Evolutionary conservation across 1,140 invertebrate genomes (phyloP), one percentile per base, ranked within the genome.

Genomic region (Diploscapter pachys): DNA sequence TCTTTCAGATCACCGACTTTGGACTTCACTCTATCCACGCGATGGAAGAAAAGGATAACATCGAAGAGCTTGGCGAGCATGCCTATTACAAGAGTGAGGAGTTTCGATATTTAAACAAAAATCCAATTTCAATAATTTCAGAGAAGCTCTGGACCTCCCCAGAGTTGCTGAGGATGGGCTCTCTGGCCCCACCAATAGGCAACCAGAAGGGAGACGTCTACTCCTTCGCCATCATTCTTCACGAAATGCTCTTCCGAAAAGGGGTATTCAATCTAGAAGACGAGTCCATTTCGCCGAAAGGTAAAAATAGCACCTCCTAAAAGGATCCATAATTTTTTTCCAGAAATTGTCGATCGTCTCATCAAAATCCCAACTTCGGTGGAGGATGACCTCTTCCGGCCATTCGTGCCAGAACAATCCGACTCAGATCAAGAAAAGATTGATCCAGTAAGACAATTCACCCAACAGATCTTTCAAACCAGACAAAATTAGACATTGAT

Each of bases 171-270:
- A 71, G 83, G 31, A 80, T 65, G 78, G 88, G 86, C 9, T 52
- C 57, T 13, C 51, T 57, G 31, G 67, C 72, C 72, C 88, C 85
- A 65, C 79, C 82, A 5, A 83, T 85, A 52, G 93, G 91, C 2
- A 91, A 91, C 2, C 92, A 92, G 82, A 93, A 92, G 80, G 93
- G 91, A 0, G 96, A 98, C 85, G 90, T 95, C 11, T 98, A 97
- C 85, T 93, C 93, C n/a, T 97, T 98, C 85, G 92, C 91, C 4
- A 91, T 98, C 63, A 91, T 98, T 57, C 88, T 97, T 6, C 97
- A 96, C 85, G 96, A 98, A 81, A 88, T 89, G 70, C 82, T 89
- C 8, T 88, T 87, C 76, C 87, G 93, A 73, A 91, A 92, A 86
- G 95, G 94, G 51, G 91, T 91, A 5, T 96, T 96, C 85, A 93